Evolutionary conservation across 2,888 invertebrate genomes (phyloP).

Genomic region (Epinotia ramella): DNA sequence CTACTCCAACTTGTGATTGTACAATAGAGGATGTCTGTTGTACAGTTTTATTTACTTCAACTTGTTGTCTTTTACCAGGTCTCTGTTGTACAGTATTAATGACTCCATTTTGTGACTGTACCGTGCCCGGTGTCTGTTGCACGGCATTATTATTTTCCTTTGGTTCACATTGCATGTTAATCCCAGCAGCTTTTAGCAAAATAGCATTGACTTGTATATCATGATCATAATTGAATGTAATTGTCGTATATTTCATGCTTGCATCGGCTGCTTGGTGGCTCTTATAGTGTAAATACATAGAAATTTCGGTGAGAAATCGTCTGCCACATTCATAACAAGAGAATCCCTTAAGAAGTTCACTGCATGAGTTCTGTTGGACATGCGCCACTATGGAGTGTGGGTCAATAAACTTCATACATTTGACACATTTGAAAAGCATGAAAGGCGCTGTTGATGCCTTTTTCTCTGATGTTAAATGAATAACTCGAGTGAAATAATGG

Average conservation of each 20-base stretch:
- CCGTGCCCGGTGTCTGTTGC: background rate
- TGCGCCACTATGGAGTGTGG: background rate
- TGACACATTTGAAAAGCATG: constrained; percentile 20
- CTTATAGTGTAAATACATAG: constrained; percentile 7
- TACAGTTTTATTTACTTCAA: background rate
- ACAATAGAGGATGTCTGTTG: background rate
- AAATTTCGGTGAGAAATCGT: constrained; percentile 15
- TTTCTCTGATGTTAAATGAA: background rate
- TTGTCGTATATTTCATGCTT: constrained; percentile 6
- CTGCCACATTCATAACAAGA: constrained; percentile 6
- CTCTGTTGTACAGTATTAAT: background rate
- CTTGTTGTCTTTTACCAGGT: background rate
- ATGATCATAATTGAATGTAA: constrained; percentile 14
- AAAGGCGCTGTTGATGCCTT: constrained; percentile 1
- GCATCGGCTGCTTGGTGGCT: background rate
- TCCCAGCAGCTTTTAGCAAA: constrained; percentile 1
- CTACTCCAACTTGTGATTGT: background rate
- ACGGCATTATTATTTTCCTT: background rate
- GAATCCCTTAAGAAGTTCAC: background rate
- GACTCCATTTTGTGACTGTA: background rate
- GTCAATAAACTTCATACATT: constrained; percentile 16
- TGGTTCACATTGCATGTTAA: background rate
- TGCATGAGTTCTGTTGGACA: constrained; percentile 14
- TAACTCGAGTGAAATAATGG: constrained; percentile 18
- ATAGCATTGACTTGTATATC: constrained; percentile 8